These are phyloP conservation scores for Neodontobutis hainanensis DNA, from an alignment of 2,113 vertebrate species.

Conservation along the genomic window DNA sequence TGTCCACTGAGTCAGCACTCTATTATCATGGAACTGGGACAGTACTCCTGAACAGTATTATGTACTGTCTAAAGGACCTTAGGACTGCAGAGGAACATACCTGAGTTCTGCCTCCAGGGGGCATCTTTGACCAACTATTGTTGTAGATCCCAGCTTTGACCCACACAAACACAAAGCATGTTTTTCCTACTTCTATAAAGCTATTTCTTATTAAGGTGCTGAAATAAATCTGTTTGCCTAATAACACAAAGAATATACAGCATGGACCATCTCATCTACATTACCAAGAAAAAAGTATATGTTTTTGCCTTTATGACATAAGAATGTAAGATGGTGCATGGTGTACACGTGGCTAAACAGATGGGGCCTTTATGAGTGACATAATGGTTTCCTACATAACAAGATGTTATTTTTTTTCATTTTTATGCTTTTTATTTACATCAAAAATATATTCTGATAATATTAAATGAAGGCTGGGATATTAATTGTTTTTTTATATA, in stretches of 20 bases:
- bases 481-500: not conserved
- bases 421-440: not conserved
- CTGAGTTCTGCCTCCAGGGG: constrained; percentile 40
- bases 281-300: too few relatives aligned
- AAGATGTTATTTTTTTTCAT: not conserved
- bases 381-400: too few relatives aligned
- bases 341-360: not conserved
- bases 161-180: not conserved
- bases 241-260: not conserved
- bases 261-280: too few relatives aligned
- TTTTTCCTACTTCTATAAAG: not conserved
- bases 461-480: not conserved
- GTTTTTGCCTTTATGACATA: not conserved
- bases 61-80: not conserved
- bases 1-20: not conserved
- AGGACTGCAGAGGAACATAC: constrained; percentile 4
- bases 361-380: too few relatives aligned
- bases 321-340: not conserved
- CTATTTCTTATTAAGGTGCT: not conserved
- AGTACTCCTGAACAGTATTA: not conserved
- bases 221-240: not conserved
- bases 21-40: not conserved
- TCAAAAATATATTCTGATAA: not conserved
- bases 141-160: not conserved
- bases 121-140: constrained; percentile 10